Evolutionary conservation across 2,797 vertebrate genomes (phyloP).

Genomic region (Microhierax caerulescens): DNA sequence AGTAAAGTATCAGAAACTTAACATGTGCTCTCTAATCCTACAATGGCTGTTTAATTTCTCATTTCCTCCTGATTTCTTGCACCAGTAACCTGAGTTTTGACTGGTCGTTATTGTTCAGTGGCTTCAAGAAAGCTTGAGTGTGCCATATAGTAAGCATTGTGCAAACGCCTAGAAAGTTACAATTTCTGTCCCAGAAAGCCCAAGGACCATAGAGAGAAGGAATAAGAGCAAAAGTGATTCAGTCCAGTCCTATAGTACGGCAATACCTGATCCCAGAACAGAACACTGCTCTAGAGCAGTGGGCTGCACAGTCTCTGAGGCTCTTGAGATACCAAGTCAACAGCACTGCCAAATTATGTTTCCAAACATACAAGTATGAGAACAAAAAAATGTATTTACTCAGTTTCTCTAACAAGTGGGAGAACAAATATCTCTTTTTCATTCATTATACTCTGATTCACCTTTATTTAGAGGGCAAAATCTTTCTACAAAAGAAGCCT

Average conservation of each 20-base stretch:
- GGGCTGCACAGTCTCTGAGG: background rate
- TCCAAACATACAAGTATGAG: background rate
- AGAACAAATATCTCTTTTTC: background rate
- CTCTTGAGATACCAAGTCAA: background rate
- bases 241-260: background rate
- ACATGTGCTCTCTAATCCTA: background rate
- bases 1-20: background rate
- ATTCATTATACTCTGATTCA: background rate
- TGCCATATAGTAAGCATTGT: fast-evolving
- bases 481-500: background rate
- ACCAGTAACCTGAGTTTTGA: background rate
- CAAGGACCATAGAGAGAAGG: background rate
- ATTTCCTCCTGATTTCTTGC: background rate
- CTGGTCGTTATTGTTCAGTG: background rate
- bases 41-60: background rate
- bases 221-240: background rate
- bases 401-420: background rate
- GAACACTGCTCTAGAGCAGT: background rate
- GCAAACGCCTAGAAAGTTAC: background rate
- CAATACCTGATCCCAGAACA: background rate
- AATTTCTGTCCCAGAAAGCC: background rate
- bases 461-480: background rate
- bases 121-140: background rate
- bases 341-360: background rate
- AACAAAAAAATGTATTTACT: background rate